These are phyloP conservation scores for Cosmorhoe ocellata DNA, from an alignment of 2,888 invertebrate species.

Conservation along the genomic window DNA sequence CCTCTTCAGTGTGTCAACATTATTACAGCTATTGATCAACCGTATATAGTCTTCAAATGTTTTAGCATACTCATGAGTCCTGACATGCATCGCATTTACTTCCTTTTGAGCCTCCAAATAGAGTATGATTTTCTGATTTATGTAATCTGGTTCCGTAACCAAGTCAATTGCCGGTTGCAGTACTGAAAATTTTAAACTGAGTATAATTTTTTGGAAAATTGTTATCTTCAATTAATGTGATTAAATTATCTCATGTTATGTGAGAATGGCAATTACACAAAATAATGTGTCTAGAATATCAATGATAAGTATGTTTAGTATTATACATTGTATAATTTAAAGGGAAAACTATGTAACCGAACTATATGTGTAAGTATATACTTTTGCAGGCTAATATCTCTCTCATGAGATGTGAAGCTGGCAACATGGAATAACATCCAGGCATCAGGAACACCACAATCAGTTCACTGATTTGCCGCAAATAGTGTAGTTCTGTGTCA, in stretches of 20 bases:
- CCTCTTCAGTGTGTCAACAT: slow-evolving; percentile 91
- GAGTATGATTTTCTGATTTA: slow-evolving; percentile 92
- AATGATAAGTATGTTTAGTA: too few species aligned
- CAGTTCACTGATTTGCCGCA: slow-evolving; percentile 91
- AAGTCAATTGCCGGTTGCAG: slow-evolving; percentile 92
- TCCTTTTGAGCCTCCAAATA: slow-evolving; percentile 92
- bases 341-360: too few species aligned
- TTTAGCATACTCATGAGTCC: slow-evolving; percentile 93
- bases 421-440: slow-evolving; percentile 89
- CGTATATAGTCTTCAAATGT: slow-evolving; percentile 95
- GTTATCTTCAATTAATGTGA: too few species aligned
- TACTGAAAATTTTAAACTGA: slow-evolving; percentile 76
- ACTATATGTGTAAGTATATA: too few species aligned
- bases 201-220: too few species aligned
- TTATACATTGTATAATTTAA: neutral
- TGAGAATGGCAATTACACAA: too few species aligned
- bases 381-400: slow-evolving; percentile 93
- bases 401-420: slow-evolving; percentile 89
- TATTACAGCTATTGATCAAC: slow-evolving; percentile 90
- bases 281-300: too few species aligned
- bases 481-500: slow-evolving; percentile 90
- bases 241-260: too few species aligned
- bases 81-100: slow-evolving; percentile 88
- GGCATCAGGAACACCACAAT: slow-evolving; percentile 92
- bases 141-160: slow-evolving; percentile 94